phyloP scores from a whole-genome alignment of 2,113 vertebrate species.

The Carollia perspicillata region DNA sequence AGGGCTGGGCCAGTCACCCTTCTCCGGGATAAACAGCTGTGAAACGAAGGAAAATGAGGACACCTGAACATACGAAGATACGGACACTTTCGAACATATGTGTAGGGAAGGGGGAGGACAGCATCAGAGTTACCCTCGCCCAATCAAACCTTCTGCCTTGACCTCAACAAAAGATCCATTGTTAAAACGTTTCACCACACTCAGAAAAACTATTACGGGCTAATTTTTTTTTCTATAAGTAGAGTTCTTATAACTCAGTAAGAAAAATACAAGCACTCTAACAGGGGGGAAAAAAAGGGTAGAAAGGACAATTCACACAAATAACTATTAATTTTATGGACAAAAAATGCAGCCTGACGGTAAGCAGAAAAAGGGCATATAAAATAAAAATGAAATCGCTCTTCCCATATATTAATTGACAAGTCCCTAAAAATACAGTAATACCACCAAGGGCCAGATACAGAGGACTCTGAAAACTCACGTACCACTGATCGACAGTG shows the following conservation, averaged over 20 bases:
- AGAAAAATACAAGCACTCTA: not conserved
- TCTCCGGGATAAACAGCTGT: not conserved
- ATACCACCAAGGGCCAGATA: not conserved
- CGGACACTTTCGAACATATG: not conserved
- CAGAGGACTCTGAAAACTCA: not conserved
- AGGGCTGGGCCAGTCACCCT: no score
- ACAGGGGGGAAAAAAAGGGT: not conserved
- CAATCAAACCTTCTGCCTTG: not conserved
- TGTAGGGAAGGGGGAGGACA: not conserved
- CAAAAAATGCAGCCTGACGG: not conserved
- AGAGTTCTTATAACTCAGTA: not conserved
- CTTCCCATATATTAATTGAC: not conserved
- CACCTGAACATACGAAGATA: not conserved
- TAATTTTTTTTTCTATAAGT: not conserved
- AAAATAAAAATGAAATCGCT: not conserved
- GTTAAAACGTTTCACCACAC: not conserved
- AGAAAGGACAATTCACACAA: not conserved
- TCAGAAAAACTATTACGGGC: not conserved
- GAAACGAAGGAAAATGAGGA: not conserved
- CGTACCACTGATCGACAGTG: fast-evolving
- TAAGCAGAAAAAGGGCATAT: not conserved
- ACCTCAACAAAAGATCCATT: not conserved
- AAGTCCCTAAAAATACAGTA: not conserved
- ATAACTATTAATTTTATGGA: not conserved
- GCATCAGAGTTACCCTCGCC: not conserved